A percentile compares a stretch with the other conserved stretches of the same genome.
Evolutionary conservation across 2,888 invertebrate genomes (phyloP).

Genomic region (Lasioglossum zephyrum): DNA sequence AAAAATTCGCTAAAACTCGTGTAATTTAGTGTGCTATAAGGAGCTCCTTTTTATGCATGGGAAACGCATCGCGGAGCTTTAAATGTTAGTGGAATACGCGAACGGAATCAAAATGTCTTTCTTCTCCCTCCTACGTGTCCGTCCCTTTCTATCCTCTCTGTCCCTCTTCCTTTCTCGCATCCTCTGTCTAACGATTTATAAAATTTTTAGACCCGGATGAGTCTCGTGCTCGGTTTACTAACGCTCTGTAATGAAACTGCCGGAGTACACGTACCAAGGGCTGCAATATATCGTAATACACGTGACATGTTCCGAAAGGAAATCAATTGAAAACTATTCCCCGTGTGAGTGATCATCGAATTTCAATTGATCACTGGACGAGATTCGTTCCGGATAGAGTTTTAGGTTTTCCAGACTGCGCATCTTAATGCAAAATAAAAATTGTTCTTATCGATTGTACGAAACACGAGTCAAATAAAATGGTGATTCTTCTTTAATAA

Average conservation of each 20-base stretch:
- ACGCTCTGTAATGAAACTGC: slow-evolving; percentile 6
- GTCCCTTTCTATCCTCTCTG: neutral
- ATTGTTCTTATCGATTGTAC: no score
- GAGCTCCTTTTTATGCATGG: neutral
- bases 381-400: neutral
- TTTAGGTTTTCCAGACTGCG: neutral
- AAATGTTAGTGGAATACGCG: slow-evolving; percentile 20
- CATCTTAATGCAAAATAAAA: no score
- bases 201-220: slow-evolving; percentile 27
- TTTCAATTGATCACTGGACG: neutral
- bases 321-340: neutral
- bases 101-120: slow-evolving; percentile 18
- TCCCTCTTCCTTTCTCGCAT: neutral
- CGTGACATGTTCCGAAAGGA: neutral
- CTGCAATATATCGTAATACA: neutral
- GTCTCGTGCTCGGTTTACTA: slow-evolving; percentile 7
- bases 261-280: neutral
- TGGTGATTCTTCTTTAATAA: no score
- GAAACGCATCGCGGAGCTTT: neutral
- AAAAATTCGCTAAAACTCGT: neutral
- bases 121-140: no score
- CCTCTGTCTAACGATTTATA: slow-evolving; percentile 15
- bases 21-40: neutral
- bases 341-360: neutral
- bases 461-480: no score